A percentile compares a stretch with the other conserved stretches of the same genome.
phyloP scores from a whole-genome alignment of 2,113 vertebrate genomes.

The Picathartes gymnocephalus region DNA sequence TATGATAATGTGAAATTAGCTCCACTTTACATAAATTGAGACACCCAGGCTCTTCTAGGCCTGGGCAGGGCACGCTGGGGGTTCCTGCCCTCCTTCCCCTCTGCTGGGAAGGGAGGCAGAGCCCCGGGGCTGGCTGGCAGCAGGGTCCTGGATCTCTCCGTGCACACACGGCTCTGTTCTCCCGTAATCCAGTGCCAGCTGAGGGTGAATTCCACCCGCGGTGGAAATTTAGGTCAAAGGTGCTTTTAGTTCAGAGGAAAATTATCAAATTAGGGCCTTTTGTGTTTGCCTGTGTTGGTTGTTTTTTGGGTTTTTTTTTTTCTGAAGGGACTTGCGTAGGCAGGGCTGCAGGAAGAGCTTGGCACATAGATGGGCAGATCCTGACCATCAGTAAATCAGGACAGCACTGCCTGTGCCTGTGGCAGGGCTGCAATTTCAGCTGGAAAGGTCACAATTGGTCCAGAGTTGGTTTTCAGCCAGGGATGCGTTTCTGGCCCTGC shows the following conservation, averaged over 20 bases:
- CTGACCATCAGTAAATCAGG: not conserved
- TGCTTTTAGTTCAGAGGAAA: slow-evolving; percentile 30
- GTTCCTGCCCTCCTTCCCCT: not conserved
- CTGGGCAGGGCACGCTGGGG: not conserved
- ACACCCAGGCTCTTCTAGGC: not conserved
- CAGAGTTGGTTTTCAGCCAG: not conserved
- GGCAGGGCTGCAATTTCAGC: not conserved
- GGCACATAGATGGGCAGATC: not conserved
- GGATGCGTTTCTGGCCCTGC: not conserved
- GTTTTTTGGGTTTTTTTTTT: not conserved
- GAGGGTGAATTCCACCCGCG: not conserved
- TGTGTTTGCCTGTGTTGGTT: not conserved
- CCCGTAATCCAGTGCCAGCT: not conserved
- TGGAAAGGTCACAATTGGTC: not conserved
- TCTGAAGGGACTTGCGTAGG: not conserved
- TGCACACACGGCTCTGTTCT: not conserved
- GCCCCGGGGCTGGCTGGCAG: not conserved
- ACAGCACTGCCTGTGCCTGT: not conserved
- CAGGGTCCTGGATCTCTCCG: accelerated
- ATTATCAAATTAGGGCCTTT: slow-evolving; percentile 20
- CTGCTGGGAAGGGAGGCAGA: not conserved
- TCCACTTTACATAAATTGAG: not conserved
- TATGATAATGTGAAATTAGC: not conserved
- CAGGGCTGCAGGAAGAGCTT: not conserved
- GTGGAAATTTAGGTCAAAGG: slow-evolving; percentile 55